phyloP scores from a whole-genome alignment of 2,797 vertebrate genomes.

The Masticophis lateralis region DNA sequence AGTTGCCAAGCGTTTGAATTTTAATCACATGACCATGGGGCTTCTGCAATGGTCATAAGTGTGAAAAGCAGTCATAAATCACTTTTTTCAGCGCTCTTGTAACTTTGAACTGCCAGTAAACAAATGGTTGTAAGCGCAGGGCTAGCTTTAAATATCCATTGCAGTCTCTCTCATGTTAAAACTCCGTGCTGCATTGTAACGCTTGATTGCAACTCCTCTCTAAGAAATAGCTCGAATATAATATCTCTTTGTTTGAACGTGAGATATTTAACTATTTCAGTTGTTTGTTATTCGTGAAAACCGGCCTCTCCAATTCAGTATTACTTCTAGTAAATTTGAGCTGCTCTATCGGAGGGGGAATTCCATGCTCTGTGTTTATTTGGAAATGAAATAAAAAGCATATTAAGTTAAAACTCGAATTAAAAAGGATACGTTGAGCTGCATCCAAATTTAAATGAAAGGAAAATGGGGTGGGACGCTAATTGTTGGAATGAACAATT shows the following conservation, averaged over 20 bases:
- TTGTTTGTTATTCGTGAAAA: background rate
- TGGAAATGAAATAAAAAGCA: background rate
- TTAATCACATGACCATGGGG: background rate
- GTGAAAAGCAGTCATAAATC: background rate
- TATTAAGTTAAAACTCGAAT: background rate
- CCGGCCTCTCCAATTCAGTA: background rate
- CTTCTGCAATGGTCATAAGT: background rate
- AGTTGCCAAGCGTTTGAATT: background rate
- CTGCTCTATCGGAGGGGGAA: background rate
- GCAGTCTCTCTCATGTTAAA: background rate
- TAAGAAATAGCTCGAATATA: background rate
- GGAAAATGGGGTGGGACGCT: background rate
- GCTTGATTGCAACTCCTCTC: background rate
- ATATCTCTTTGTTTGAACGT: background rate
- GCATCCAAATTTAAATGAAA: background rate
- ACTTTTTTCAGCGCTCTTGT: accelerated
- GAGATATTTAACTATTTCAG: background rate
- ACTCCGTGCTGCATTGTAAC: background rate
- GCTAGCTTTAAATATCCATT: background rate
- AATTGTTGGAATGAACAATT: no score
- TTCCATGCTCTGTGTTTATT: background rate
- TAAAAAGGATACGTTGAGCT: background rate
- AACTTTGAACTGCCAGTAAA: background rate
- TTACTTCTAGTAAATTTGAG: background rate
- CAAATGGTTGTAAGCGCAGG: background rate